Evolutionary conservation across 2,113 vertebrate genomes (phyloP).

Genomic region (Reinhardtius hippoglossoides): DNA sequence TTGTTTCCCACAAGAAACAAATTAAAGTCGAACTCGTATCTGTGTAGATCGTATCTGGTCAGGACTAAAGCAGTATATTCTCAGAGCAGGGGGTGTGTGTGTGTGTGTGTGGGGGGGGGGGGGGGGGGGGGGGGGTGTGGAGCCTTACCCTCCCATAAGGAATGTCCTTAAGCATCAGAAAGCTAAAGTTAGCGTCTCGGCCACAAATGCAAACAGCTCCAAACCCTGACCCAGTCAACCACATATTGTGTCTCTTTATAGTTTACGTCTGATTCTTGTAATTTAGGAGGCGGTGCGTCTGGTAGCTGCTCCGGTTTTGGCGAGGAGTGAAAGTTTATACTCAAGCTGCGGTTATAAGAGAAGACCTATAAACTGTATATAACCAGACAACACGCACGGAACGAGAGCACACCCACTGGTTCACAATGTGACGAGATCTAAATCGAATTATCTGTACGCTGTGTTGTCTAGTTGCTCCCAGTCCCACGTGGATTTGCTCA

Average conservation of each 20-base stretch:
- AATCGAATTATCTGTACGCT: conserved; percentile 23
- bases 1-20: conserved; percentile 1
- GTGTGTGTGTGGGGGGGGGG: too few relatives aligned
- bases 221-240: conserved; percentile 63
- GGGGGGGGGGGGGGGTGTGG: conserved; percentile 33
- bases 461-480: neutral
- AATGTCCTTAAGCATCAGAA: conserved; percentile 58
- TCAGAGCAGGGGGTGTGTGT: conserved; percentile 8
- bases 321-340: conserved; percentile 45
- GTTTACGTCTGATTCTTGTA: conserved; percentile 59
- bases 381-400: conserved; percentile 40
- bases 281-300: conserved; percentile 54
- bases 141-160: conserved; percentile 36
- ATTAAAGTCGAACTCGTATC: conserved; percentile 8
- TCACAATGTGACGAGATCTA: conserved; percentile 14
- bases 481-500: neutral
- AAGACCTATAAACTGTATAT: conserved; percentile 42
- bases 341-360: conserved; percentile 22
- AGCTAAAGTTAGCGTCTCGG: conserved; percentile 64
- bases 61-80: conserved; percentile 7
- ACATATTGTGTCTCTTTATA: conserved; percentile 73
- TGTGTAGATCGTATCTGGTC: neutral
- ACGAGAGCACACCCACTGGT: conserved; percentile 12
- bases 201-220: conserved; percentile 55
- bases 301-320: conserved; percentile 44